Conservation (phyloP, 2,113 vertebrate genomes). For the Apistogramma diplotaenia region DNA sequence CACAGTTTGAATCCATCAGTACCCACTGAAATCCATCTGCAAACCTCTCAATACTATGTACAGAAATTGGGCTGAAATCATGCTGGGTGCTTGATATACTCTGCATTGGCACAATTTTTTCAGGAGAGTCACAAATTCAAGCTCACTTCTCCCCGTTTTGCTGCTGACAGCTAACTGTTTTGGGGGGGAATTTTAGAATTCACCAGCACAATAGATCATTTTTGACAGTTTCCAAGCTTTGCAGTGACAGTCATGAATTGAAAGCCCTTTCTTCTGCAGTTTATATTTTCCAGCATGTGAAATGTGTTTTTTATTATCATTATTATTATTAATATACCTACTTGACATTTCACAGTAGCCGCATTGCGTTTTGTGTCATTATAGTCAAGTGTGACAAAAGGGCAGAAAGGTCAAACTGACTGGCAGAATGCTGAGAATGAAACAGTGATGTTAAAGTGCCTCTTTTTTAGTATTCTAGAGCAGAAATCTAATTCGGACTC, state of each 20-base stretch:
- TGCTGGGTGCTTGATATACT: background rate
- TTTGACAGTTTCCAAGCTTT: conserved; percentile 4
- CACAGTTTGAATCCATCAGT: too few relatives aligned
- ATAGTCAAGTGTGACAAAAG: conserved; percentile 9
- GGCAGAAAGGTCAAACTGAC: conserved; percentile 14
- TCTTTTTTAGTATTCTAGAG: background rate
- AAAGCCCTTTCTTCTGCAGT: background rate
- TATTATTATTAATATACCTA: conserved; percentile 22
- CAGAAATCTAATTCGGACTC: background rate
- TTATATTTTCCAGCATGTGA: background rate
- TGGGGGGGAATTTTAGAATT: background rate
- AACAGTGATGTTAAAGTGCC: background rate
- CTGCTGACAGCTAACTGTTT: background rate
- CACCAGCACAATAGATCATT: background rate
- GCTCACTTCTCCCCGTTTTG: background rate
- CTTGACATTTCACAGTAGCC: conserved; percentile 25
- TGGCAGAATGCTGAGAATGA: background rate
- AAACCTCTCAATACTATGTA: too few relatives aligned
- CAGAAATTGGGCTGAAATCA: background rate
- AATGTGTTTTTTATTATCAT: background rate
- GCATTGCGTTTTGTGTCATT: conserved; percentile 4
- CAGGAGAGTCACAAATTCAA: background rate
- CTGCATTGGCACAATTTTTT: background rate
- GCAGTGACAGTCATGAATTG: background rate
- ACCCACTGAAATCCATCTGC: too few relatives aligned